A percentile compares a stretch with the other conserved stretches of the same genome.
Conservation (phyloP, 2,888 invertebrate species). For the Marronus borbonicus region DNA sequence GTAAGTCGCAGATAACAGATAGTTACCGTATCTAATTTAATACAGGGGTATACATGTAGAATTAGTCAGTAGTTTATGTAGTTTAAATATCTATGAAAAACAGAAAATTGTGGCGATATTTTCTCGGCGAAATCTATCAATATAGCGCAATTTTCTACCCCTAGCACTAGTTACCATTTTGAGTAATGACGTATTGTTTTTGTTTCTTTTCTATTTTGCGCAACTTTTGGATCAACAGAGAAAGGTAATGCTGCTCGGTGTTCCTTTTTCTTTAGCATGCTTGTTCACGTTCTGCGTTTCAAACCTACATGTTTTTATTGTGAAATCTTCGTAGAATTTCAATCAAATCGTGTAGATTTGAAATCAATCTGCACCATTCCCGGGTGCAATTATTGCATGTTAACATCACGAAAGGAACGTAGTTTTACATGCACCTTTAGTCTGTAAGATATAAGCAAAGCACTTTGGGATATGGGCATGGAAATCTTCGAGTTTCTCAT, state of each 20-base stretch:
- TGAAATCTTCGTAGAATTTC: too few species aligned
- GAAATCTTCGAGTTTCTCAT: not conserved
- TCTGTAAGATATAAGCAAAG: not conserved
- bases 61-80: not conserved
- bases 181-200: conserved; percentile 47
- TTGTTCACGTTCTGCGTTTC: conserved; percentile 14
- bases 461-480: not conserved
- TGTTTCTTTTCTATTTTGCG: conserved; percentile 55
- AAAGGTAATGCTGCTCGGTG: conserved; percentile 65
- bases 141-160: conserved; percentile 26
- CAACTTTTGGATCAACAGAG: conserved; percentile 63
- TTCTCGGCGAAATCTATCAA: not conserved
- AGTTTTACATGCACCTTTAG: not conserved
- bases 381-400: not conserved
- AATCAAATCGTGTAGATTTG: not conserved
- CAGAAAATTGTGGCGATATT: conserved; percentile 13
- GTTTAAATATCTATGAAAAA: not conserved
- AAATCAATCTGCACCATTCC: not conserved
- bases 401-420: not conserved
- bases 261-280: conserved; percentile 55
- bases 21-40: too few species aligned
- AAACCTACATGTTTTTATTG: not conserved
- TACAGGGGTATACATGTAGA: not conserved
- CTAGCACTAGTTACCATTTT: not conserved
- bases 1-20: too few species aligned